These are phyloP conservation scores for Lithobates sylvaticus DNA, from an alignment of 2,797 vertebrate genomes.

Conservation along the genomic window DNA sequence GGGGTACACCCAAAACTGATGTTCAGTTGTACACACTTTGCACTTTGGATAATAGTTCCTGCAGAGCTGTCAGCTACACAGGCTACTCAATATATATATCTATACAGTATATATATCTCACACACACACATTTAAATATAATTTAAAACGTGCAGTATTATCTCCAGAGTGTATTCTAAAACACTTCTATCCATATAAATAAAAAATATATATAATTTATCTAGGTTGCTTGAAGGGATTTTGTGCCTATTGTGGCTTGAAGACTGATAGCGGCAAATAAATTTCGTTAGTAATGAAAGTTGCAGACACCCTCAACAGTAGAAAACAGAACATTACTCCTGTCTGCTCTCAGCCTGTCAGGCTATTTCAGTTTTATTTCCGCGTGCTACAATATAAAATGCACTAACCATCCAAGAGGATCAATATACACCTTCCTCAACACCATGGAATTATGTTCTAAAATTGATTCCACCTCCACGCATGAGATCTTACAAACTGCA, in stretches of 20 bases:
- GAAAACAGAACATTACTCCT: slow-evolving; percentile 58
- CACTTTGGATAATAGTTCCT: too few relatives aligned
- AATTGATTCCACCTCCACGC: slow-evolving; percentile 62
- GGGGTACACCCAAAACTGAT: too few relatives aligned
- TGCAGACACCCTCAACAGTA: slow-evolving; percentile 49
- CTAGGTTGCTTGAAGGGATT: slow-evolving; percentile 45
- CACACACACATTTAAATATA: background rate
- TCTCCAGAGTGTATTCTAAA: slow-evolving; percentile 1
- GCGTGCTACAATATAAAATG: slow-evolving; percentile 59
- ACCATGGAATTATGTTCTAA: slow-evolving; percentile 59
- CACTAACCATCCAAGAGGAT: slow-evolving; percentile 58
- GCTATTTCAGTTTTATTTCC: slow-evolving; percentile 60
- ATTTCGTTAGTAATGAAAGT: slow-evolving; percentile 56
- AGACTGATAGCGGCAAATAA: slow-evolving; percentile 56
- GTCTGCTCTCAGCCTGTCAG: slow-evolving; percentile 57
- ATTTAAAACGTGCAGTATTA: slow-evolving; percentile 9
- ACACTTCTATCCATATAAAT: slow-evolving; percentile 32
- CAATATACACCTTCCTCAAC: slow-evolving; percentile 63
- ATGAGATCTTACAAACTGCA: slow-evolving; percentile 62
- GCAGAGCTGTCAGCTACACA: too few relatives aligned
- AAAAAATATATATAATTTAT: slow-evolving; percentile 43
- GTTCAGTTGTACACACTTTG: too few relatives aligned
- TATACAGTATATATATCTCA: too few relatives aligned
- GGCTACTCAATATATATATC: too few relatives aligned
- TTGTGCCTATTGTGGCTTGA: slow-evolving; percentile 54